Evolutionary conservation across 2,113 vertebrate species (phyloP), one percentile per base, ranked within the genome.

Genomic region (Leptosomus discolor): DNA sequence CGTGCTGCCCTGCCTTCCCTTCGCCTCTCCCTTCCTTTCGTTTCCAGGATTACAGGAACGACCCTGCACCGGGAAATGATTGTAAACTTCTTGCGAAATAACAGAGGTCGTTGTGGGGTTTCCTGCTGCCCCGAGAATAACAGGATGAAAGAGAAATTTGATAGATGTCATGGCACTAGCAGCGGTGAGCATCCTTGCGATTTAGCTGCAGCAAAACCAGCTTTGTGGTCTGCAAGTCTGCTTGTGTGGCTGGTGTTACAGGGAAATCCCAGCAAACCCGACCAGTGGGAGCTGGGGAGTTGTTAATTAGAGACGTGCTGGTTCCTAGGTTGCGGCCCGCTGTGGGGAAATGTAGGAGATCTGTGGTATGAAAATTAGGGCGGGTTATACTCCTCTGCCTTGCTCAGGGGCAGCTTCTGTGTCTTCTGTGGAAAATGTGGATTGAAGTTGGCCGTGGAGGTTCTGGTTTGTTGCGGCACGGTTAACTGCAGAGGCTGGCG

Each of bases 201-300:
- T 76, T 65, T 37, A 12, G 8, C 14, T 20, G 67, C 6, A 6
- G 21, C 56, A 58, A 65, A 65, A 23, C 29, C 43, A 19, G 2
- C 48, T 41, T 12, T 6, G 43, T 11, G n/a, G 2, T 5, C 36
- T 24, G 46, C 23, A 54, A 45, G 19, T 46, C 29, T 0, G 1
- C 9, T 23, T 11, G 4, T 1, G 30, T 53, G 71, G 54, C 56
- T 11, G 10, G 7, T 3, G 2, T 6, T 11, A 2, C 13, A 14
- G 45, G 60, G 58, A 53, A 65, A n/a, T 48, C 30, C 2, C 48
- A 32, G 67, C 41, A 12, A 23, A 27, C 43, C 45, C 22, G 7
- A 8, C 36, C 24, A 8, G 1, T 9, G 46, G 43, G 15, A 61
- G 20, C 36, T 0, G 2, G 17, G 54, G 43, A 29, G n/a, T 23